These are phyloP conservation scores for Brachionus rubens DNA, from an alignment of 1,140 invertebrate genomes.

Conservation along the genomic window DNA sequence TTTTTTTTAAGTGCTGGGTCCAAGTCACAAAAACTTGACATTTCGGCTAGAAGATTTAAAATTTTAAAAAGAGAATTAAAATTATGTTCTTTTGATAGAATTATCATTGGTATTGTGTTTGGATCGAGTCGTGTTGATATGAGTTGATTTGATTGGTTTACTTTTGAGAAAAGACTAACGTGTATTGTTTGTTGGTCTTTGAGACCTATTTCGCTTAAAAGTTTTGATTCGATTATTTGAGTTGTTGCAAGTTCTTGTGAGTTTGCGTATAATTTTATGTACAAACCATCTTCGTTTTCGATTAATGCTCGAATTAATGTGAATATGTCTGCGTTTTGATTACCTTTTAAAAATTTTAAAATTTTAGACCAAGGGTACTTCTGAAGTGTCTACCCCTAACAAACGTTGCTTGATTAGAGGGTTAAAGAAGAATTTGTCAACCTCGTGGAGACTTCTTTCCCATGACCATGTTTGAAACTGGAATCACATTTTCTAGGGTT, in stretches of 20 bases:
- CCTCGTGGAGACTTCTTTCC: too few relatives aligned
- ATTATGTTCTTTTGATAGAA: constrained; percentile 6
- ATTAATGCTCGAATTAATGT: neutral
- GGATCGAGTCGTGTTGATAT: neutral
- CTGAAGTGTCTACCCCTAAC: too few relatives aligned
- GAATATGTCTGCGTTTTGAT: constrained; percentile 19
- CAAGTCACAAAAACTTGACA: neutral
- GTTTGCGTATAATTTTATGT: constrained; percentile 5
- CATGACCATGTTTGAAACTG: too few relatives aligned
- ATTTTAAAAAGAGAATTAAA: constrained; percentile 34
- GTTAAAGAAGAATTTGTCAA: too few relatives aligned
- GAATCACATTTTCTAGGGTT: too few relatives aligned
- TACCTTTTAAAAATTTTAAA: neutral
- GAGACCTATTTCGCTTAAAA: constrained; percentile 5
- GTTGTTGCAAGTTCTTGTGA: neutral
- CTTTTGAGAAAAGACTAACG: neutral
- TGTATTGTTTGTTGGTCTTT: constrained; percentile 23
- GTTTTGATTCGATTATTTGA: constrained; percentile 20
- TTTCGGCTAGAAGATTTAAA: neutral
- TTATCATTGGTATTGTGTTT: neutral
- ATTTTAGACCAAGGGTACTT: too few relatives aligned
- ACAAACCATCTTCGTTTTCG: constrained; percentile 10
- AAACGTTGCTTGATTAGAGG: too few relatives aligned
- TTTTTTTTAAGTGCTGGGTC: neutral
- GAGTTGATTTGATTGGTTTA: neutral